Evolutionary conservation across 2,113 vertebrate genomes (phyloP), one percentile per base, ranked within the genome.

Genomic region (Calonectris borealis): DNA sequence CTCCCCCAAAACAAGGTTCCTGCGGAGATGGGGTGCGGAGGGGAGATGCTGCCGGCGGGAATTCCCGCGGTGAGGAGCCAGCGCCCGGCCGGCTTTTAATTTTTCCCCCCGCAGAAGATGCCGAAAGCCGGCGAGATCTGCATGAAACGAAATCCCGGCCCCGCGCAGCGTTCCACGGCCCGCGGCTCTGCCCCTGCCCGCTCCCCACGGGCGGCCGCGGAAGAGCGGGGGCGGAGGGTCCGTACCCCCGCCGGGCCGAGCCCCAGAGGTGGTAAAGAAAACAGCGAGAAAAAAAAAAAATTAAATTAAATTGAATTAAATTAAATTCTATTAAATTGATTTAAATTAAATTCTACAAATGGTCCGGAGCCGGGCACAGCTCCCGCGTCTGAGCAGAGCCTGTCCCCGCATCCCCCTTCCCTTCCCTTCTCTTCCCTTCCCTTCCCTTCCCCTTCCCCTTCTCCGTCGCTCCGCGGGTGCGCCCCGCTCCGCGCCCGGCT

Each of bases 91-190:
- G n/a, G 32, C 15, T 62, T 42, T 20, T 20, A 8, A 17, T 1
- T 31, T 46, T 29, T 10, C 2, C 34, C 24, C 24, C 10, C 5
- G 10, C 42, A 7, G 88, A 36, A 70, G 70, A 13, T 40, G 83
- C 65, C 15, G 55, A 26, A 12, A 66, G 0, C 8, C 11, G 42
- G 9, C 5, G 52, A 82, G 61, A 92, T 46, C 51, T 38, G 36
- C 88, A 16, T 11, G 13, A 70, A 96, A 96, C 94, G 88, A 92
- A 95, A 91, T 76, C 68, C 60, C 52, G 22, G 83, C 62, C 58
- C 90, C 71, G n/a, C 42, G 6, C 46, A 44, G 15, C 42, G 42
- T 16, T 44, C 42, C 40, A 9, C 40, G 40, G 40, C 40, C 40
- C 40, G 40, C 40, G 40, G 40, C 40, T 40, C 40, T 40, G 40